Evolutionary conservation across 1,140 invertebrate genomes (phyloP).

Genomic region (Aphelenchoides besseyi): DNA sequence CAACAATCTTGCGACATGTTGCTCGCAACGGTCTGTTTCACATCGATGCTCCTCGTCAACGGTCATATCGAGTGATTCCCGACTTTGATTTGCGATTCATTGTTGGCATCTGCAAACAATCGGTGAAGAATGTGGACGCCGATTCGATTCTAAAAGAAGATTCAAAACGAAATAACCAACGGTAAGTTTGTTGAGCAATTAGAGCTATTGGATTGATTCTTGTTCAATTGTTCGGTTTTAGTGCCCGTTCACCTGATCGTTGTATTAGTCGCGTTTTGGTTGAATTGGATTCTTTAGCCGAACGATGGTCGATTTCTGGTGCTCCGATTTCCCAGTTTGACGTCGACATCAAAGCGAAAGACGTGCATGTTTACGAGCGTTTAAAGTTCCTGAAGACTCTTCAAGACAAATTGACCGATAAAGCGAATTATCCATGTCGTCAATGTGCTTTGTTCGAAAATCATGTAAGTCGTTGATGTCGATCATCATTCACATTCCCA

Average conservation of each 20-base stretch:
- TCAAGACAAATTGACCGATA: conserved; percentile 69
- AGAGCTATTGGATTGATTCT: neutral
- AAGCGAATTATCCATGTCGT: conserved; percentile 29
- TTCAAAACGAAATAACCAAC: conserved; percentile 3
- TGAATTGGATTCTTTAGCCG: conserved; percentile 63
- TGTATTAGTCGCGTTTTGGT: conserved; percentile 69
- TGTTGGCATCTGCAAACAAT: conserved; percentile 42
- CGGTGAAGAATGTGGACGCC: conserved; percentile 30
- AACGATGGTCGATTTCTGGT: conserved; percentile 24
- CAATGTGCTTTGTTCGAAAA: conserved; percentile 36
- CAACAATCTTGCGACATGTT: conserved; percentile 26
- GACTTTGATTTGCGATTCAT: conserved; percentile 30
- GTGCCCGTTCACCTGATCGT: conserved; percentile 66
- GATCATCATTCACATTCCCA: conserved; percentile 6
- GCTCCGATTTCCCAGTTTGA: conserved; percentile 64
- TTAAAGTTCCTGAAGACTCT: conserved; percentile 73
- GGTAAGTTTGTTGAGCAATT: neutral
- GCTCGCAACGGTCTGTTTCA: conserved; percentile 30
- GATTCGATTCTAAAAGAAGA: conserved; percentile 40
- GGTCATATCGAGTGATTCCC: conserved; percentile 31
- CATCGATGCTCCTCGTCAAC: neutral
- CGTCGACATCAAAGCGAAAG: conserved; percentile 67
- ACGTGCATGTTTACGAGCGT: conserved; percentile 68
- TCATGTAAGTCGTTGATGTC: conserved; percentile 36
- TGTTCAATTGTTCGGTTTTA: conserved; percentile 11